Base-by-base conservation (phyloP, 2,888 invertebrate genomes). In the Synanthedon andrenaeformis region DNA sequence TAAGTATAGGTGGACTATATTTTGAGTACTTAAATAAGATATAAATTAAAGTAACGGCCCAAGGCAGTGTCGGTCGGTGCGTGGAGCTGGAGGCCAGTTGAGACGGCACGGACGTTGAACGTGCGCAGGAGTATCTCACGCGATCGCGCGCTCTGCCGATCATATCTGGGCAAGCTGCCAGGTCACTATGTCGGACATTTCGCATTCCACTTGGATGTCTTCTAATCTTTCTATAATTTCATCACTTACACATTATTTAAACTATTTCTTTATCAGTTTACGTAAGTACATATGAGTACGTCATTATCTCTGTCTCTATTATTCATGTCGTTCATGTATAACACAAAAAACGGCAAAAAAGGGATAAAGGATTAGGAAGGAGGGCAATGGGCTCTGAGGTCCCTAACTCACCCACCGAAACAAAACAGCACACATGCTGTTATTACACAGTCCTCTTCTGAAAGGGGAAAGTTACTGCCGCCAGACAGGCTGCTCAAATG, bases 171-270 rank as follows among this genome's bases (percentile, higher is more conserved):
- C 35, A 10, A 35, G 35, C 10, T 35, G 35, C 8, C 42, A 64
- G 79, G 79, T 79, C 78, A 79, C 74, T 76, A 66, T 80, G 80
- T 73, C 76, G 77, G 74, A 74, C 77, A 73, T 71, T 74, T 52
- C 49, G 67, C 71, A 64, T 65, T 76, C 64, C 67, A 52, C 55
- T 52, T 59, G 66, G 67, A 67, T 62, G 64, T 67, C 62, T 61
- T 59, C 68, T 70, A 66, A 71, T 71, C 72, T 66, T 61, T 54
- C 52, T 54, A 58, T 64, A 70, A 67, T 67, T 72, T 66, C 62
- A 63, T 60, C 13, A 35, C 8, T 35, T 35, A 35, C 35, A 35
- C 35, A 6, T 35, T 23, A 23, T 23, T 23, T 4, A 23, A 4
- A 19, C 4, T 23, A 23, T 19, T 19, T 19, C 19, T 3, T 19